phyloP scores from a whole-genome alignment of 2,888 invertebrate genomes.

The Megastigmus dorsalis region DNA sequence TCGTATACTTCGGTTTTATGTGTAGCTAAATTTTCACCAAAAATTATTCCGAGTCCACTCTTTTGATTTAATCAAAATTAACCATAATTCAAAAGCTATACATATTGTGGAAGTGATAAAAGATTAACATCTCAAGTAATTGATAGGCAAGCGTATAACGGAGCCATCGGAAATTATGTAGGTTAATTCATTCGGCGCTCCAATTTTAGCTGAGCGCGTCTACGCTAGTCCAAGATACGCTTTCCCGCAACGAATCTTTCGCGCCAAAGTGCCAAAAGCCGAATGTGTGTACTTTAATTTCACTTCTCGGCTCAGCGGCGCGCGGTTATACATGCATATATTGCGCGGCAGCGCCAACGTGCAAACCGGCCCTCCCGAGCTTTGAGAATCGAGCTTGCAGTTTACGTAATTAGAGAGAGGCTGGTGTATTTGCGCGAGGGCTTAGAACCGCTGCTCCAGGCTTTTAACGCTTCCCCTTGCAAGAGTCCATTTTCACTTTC shows the following conservation, averaged over 20 bases:
- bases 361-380: no score
- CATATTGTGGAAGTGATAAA: background rate
- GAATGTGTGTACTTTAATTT: constrained; percentile 21
- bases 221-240: background rate
- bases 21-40: no score
- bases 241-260: constrained; percentile 35
- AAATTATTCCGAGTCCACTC: no score
- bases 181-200: constrained; percentile 10
- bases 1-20: no score
- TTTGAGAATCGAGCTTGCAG: constrained; percentile 33
- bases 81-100: no score
- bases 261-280: background rate
- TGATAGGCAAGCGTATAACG: background rate
- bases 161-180: no score
- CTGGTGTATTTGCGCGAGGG: constrained; percentile 9
- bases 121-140: background rate
- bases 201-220: constrained; percentile 13
- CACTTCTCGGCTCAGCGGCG: background rate
- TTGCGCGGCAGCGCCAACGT: background rate
- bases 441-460: background rate
- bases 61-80: no score
- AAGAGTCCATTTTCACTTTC: background rate
- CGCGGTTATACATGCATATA: background rate
- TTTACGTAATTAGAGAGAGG: constrained; percentile 21
- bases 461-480: background rate